These are phyloP conservation scores for Myrmophylax atrothorax DNA, from an alignment of 2,113 vertebrate species.

Conservation along the genomic window DNA sequence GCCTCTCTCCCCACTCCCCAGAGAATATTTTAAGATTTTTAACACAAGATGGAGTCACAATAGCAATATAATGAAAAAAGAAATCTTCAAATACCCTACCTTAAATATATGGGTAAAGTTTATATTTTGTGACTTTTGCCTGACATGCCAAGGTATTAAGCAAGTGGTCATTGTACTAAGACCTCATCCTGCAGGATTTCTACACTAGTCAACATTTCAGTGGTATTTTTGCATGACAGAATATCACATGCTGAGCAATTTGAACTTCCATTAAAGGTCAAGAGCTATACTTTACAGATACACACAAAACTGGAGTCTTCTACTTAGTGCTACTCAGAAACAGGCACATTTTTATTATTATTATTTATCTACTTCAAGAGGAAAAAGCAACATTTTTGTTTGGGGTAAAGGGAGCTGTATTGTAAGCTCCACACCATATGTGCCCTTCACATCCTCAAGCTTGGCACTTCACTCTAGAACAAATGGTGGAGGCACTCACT, in stretches of 20 bases:
- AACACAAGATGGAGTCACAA: background rate
- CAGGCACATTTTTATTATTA: background rate
- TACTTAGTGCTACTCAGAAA: background rate
- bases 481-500: background rate
- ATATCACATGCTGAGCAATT: background rate
- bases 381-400: background rate
- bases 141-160: background rate
- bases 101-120: accelerated
- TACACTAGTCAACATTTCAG: background rate
- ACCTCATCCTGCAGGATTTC: background rate
- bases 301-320: background rate
- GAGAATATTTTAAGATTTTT: background rate
- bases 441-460: background rate
- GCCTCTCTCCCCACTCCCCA: background rate
- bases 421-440: background rate
- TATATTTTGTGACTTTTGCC: background rate
- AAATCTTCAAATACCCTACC: background rate
- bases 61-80: background rate
- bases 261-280: background rate
- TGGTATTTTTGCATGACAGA: background rate
- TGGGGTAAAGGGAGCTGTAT: accelerated
- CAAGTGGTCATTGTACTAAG: background rate
- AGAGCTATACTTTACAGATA: background rate
- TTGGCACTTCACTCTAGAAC: too few species aligned
- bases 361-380: background rate